Conservation (phyloP, 2,113 vertebrate genomes). For the Ifrita kowaldi region DNA sequence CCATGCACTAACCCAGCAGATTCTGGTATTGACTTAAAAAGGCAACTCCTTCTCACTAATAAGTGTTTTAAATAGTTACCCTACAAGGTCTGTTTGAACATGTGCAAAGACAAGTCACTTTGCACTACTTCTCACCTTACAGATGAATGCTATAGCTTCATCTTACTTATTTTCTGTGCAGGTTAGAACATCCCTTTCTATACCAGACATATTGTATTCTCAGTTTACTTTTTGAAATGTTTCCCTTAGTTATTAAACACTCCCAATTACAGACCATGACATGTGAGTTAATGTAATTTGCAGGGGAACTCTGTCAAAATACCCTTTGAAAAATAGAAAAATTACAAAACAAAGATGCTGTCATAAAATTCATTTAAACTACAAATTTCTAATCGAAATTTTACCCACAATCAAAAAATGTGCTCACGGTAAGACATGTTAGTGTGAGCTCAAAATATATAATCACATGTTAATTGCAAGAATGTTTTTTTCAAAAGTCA, state of each 20-base stretch:
- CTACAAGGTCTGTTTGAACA: not conserved
- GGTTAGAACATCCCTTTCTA: not conserved
- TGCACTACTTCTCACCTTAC: not conserved
- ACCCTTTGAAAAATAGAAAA: not conserved
- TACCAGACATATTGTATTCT: not conserved
- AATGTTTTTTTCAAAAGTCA: not conserved
- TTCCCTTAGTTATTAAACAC: not conserved
- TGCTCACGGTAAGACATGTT: fast-evolving
- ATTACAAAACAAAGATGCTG: not conserved
- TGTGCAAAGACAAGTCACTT: not conserved
- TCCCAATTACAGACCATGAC: not conserved
- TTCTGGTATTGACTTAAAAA: not conserved
- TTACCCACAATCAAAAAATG: not conserved
- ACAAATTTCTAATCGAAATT: not conserved
- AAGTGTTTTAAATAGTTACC: not conserved
- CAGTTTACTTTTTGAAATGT: not conserved
- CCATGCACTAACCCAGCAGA: not conserved
- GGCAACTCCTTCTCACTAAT: not conserved
- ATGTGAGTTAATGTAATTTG: not conserved
- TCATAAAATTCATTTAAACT: not conserved
- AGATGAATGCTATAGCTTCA: not conserved
- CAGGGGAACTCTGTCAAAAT: not conserved
- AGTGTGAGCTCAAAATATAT: not conserved
- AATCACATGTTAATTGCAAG: not conserved
- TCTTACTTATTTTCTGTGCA: not conserved